These are phyloP conservation scores for Lepidocyrtinus sp. DNA, from an alignment of 2,888 invertebrate genomes.

Conservation along the genomic window DNA sequence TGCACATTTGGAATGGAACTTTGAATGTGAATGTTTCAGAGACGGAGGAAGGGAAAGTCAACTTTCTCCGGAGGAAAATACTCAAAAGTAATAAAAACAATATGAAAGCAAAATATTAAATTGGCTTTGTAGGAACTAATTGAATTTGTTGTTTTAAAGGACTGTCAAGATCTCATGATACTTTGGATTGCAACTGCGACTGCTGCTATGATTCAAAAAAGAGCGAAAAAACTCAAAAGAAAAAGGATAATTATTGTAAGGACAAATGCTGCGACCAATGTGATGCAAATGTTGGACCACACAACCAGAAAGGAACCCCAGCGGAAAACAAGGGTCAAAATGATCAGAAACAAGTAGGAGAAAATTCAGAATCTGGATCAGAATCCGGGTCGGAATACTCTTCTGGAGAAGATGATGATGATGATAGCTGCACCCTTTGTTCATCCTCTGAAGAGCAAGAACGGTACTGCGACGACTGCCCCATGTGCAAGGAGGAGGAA, in stretches of 20 bases:
- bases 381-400: neutral
- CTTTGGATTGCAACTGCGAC: conserved; percentile 11
- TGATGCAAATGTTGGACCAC: too few species aligned
- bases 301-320: too few species aligned
- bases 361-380: neutral
- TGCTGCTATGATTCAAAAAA: conserved; percentile 33
- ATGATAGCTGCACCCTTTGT: conserved; percentile 27
- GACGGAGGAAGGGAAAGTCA: neutral
- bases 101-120: neutral
- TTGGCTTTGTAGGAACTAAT: neutral
- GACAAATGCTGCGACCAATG: neutral
- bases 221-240: neutral
- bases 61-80: conserved; percentile 5
- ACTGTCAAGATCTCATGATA: neutral
- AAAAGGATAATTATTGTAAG: neutral
- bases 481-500: conserved; percentile 29
- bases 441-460: neutral
- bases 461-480: conserved; percentile 36
- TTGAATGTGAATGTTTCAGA: conserved; percentile 13
- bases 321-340: too few species aligned
- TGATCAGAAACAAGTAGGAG: neutral
- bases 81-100: neutral
- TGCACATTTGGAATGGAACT: neutral
- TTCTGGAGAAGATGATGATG: neutral
- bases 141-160: neutral